Conservation (phyloP, 2,888 invertebrate genomes). For the Volucella bombylans region DNA sequence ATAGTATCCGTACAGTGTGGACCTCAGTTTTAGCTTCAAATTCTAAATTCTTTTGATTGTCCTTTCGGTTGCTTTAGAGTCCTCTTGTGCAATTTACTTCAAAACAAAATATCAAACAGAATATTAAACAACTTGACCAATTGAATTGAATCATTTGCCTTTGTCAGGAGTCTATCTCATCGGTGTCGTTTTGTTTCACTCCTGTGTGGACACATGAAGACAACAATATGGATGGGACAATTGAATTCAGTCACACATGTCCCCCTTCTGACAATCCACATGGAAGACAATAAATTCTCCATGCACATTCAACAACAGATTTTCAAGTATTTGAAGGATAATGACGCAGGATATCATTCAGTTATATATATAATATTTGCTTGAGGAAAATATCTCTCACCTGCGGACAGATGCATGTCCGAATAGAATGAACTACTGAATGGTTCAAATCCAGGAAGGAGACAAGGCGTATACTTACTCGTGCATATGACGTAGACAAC, state of each 20-base stretch:
- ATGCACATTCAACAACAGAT: slow-evolving; percentile 15
- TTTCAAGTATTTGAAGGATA: slow-evolving; percentile 66
- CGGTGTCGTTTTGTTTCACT: neutral
- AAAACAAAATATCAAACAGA: slow-evolving; percentile 66
- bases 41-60: slow-evolving; percentile 56
- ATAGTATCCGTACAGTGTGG: slow-evolving; percentile 17
- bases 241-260: slow-evolving; percentile 33
- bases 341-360: slow-evolving; percentile 70
- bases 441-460: slow-evolving; percentile 46
- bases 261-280: neutral
- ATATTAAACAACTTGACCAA: slow-evolving; percentile 58
- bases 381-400: slow-evolving; percentile 70
- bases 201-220: neutral
- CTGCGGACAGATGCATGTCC: slow-evolving; percentile 59
- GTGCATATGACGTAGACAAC: no score
- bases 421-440: slow-evolving; percentile 59
- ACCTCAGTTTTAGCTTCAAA: neutral
- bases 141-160: slow-evolving; percentile 64
- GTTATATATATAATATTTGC: slow-evolving; percentile 67
- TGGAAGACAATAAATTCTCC: slow-evolving; percentile 12
- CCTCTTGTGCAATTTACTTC: slow-evolving; percentile 53
- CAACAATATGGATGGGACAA: slow-evolving; percentile 10
- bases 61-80: slow-evolving; percentile 37
- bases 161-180: slow-evolving; percentile 7
- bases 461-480: slow-evolving; percentile 11